Conservation (phyloP, 1,140 invertebrate genomes). For the Panagrolaimus sp. region DNA sequence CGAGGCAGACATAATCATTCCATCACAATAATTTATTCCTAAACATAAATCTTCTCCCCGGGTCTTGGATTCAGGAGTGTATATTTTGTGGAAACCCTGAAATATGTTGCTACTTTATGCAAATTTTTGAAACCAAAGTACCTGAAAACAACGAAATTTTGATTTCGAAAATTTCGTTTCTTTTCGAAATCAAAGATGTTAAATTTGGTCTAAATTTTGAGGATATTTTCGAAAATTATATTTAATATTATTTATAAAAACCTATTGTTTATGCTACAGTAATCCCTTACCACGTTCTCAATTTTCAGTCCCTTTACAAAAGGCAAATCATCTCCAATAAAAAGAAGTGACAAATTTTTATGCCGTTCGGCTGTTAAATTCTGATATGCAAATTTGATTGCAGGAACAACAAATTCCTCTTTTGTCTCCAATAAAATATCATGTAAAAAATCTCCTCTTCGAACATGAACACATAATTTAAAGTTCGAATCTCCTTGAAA, state of each 20-base stretch:
- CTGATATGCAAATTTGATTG: background rate
- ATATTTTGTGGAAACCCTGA: background rate
- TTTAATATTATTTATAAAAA: too few relatives aligned
- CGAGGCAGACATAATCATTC: background rate
- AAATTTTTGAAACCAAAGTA: background rate
- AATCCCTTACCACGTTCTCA: background rate
- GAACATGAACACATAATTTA: background rate
- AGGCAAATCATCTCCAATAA: background rate
- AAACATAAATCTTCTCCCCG: background rate
- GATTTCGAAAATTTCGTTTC: too few relatives aligned
- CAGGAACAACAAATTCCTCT: background rate
- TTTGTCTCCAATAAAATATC: background rate
- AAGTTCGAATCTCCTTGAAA: background rate
- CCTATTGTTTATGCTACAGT: too few relatives aligned
- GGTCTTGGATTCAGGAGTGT: background rate
- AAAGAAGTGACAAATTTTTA: background rate
- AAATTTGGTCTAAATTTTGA: too few relatives aligned
- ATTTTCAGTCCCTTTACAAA: background rate
- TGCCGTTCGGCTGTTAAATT: background rate
- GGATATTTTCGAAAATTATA: too few relatives aligned
- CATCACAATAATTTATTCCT: background rate
- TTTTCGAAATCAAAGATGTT: too few relatives aligned
- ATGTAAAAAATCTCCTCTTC: background rate
- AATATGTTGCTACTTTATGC: background rate
- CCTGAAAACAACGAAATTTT: too few relatives aligned